Base-by-base conservation (phyloP, 2,888 invertebrate genomes). In the Hypomecis atomaria region DNA sequence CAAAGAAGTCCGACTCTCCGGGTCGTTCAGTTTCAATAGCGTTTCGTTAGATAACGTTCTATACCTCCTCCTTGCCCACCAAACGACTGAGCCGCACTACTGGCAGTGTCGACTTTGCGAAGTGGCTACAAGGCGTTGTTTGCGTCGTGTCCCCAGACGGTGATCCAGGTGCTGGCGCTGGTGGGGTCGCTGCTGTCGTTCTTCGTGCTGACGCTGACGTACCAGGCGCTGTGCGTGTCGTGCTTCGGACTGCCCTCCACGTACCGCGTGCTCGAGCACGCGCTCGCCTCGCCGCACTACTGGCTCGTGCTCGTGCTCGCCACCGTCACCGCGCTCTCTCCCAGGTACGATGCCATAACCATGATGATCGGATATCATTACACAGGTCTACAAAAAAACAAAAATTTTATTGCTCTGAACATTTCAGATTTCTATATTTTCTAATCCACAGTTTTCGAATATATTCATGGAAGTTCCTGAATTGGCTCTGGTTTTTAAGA, bases 181-280 rank as follows among this genome's bases (percentile, higher is more conserved):
- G 78, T 95, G 58, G 92, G 96, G 36, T 99, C 98, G 68, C 93
- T 99, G 78, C 92, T 94, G 48, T 92, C 96, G 66, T 99, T 97
- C 93, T 97, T 97, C 88, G 92, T 94, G 74, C 96, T 98, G 87
- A 97, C 97, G 67, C 90, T 98, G 64, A 82, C 97, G 56, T 98
- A 98, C 92, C 97, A 98, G 91, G 94, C 95, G 8, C 87, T 97
- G 71, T 97, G 97, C 85, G 95, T 97, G 70, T 94, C 95, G 73
- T 97, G 97, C 87, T 95, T 97, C 85, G 96, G 96, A 62, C 92
- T 98, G 77, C 97, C 97, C 44, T 97, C 97, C 77, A 98, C 97
- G 36, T 98, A 96, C 87, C 96, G 96, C 96, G 97, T 98, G 60
- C 96, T 98, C 88, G 95, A 96, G 83, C 94, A 94, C 81, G 95